Conservation (phyloP, 2,888 invertebrate species). For the Baronia brevicornis region DNA sequence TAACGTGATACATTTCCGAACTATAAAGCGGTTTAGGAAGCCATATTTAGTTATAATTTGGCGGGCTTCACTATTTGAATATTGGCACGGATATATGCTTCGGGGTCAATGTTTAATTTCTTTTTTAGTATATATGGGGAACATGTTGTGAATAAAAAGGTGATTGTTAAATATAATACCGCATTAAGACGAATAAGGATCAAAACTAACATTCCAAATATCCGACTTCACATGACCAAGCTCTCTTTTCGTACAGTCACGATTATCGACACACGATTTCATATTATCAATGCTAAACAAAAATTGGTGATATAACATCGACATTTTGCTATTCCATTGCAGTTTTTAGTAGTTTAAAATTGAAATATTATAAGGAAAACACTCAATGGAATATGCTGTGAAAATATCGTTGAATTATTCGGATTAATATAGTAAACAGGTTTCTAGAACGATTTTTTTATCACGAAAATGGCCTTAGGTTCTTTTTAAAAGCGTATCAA, state of each 20-base stretch:
- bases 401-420: too few species aligned
- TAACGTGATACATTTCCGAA: constrained; percentile 17
- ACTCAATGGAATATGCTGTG: constrained; percentile 6
- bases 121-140: too few species aligned
- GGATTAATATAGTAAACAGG: constrained; percentile 6
- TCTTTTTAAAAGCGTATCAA: constrained; percentile 22
- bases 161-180: constrained; percentile 10
- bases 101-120: too few species aligned
- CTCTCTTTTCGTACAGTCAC: constrained; percentile 29
- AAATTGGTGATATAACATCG: constrained; percentile 3
- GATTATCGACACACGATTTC: constrained; percentile 29
- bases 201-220: constrained; percentile 18
- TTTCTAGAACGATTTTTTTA: constrained; percentile 22
- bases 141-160: too few species aligned
- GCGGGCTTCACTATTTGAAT: too few species aligned
- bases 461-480: constrained; percentile 24
- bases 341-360: not conserved
- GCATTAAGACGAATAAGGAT: constrained; percentile 12
- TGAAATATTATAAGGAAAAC: not conserved
- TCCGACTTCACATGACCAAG: constrained; percentile 23
- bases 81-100: too few species aligned
- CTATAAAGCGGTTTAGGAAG: constrained; percentile 14
- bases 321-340: constrained; percentile 1
- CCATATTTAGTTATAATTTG: constrained; percentile 7
- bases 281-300: constrained; percentile 22